A percentile compares a stretch with the other conserved stretches of the same genome.
Conservation (phyloP, 2,113 vertebrate genomes). For the Campylomormyrus numenius region DNA sequence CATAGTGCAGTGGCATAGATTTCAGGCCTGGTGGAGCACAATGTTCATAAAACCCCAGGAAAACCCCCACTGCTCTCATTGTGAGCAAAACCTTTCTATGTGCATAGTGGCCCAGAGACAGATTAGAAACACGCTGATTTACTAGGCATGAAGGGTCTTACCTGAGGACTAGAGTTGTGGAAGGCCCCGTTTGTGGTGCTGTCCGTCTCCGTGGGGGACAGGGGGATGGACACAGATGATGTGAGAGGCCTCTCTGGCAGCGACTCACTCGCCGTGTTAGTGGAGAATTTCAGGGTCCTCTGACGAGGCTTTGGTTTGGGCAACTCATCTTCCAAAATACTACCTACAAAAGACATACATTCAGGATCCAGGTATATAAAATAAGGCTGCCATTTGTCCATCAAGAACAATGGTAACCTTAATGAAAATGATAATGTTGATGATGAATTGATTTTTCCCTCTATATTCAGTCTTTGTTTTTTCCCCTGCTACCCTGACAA, state of each 20-base stretch:
- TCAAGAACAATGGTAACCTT: neutral
- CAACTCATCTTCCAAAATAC: slow-evolving; percentile 37
- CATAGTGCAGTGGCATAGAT: neutral
- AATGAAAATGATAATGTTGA: neutral
- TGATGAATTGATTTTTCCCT: neutral
- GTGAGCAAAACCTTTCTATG: neutral
- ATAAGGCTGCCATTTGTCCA: neutral
- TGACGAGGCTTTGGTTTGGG: slow-evolving; percentile 66
- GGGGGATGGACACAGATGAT: slow-evolving; percentile 41
- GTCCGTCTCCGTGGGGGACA: slow-evolving; percentile 37
- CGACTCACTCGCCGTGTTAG: slow-evolving; percentile 32
- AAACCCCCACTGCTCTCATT: neutral
- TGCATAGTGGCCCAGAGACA: neutral
- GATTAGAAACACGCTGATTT: neutral
- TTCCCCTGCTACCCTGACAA: neutral
- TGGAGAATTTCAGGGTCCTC: slow-evolving; percentile 48
- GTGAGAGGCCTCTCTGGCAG: slow-evolving; percentile 35
- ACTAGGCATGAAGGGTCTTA: slow-evolving; percentile 28
- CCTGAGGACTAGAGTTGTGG: slow-evolving; percentile 44
- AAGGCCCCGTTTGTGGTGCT: slow-evolving; percentile 31
- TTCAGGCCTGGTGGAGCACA: neutral
- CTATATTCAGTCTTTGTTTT: neutral
- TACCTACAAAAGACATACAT: slow-evolving; percentile 29
- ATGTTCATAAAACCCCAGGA: neutral
- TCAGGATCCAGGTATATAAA: neutral